phyloP scores from a whole-genome alignment of 2,113 vertebrate species.

The Corythornis cristatus region DNA sequence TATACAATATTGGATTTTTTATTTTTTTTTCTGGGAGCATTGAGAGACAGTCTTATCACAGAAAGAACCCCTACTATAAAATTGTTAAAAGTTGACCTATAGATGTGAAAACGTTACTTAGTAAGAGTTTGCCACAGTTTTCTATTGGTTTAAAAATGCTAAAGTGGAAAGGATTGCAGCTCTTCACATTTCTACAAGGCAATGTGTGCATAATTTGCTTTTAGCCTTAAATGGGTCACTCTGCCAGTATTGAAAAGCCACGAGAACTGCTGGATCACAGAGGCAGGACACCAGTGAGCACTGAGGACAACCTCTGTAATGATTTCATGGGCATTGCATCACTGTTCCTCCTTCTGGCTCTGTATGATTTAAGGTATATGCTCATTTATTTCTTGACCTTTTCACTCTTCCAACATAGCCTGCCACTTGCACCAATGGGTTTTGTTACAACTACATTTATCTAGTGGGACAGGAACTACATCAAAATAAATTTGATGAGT shows the following conservation, averaged over 20 bases:
- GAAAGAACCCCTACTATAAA: background rate
- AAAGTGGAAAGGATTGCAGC: background rate
- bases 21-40: background rate
- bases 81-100: background rate
- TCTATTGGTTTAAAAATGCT: background rate
- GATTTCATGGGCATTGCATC: background rate
- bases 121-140: background rate
- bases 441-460: background rate
- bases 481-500: background rate
- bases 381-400: background rate
- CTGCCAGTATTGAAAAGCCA: background rate
- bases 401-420: background rate
- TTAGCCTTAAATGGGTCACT: background rate
- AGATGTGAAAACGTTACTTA: background rate
- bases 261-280: background rate
- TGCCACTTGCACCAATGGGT: background rate
- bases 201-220: background rate
- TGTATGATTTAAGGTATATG: background rate
- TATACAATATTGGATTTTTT: background rate
- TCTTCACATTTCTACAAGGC: background rate
- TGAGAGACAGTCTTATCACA: background rate
- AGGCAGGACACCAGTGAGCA: background rate
- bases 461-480: background rate
- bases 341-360: background rate
- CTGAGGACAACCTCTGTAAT: background rate